Percentiles rank a stretch among this genome's conserved stretches.
These are phyloP conservation scores for Cyrtonyx montezumae DNA, from an alignment of 2,113 vertebrate genomes.

Conservation along the genomic window DNA sequence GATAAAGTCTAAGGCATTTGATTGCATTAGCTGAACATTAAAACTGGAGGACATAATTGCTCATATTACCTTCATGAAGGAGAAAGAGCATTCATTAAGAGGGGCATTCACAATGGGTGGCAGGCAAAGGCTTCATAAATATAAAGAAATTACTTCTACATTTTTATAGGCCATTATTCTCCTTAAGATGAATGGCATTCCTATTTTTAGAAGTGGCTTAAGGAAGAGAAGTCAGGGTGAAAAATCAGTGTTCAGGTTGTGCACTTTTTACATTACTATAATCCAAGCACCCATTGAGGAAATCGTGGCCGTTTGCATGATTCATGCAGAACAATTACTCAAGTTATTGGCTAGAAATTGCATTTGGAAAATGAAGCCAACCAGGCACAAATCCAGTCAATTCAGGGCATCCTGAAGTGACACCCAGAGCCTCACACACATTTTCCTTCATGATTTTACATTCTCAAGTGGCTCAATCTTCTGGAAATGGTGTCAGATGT, in stretches of 20 bases:
- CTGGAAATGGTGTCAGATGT: not conserved
- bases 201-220: not conserved
- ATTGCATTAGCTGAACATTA: not conserved
- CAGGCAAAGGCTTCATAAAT: not conserved
- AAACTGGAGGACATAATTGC: not conserved
- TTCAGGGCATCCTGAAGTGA: not conserved
- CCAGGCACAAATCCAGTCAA: not conserved
- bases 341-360: not conserved
- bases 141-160: not conserved
- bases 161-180: not conserved
- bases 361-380: not conserved
- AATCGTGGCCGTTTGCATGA: not conserved
- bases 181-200: not conserved
- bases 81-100: not conserved
- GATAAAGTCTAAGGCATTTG: not conserved
- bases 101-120: not conserved
- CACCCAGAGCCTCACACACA: fast-evolving
- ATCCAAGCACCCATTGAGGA: not conserved
- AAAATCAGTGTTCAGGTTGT: not conserved
- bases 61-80: not conserved
- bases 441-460: not conserved
- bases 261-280: not conserved
- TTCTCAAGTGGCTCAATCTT: not conserved
- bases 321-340: not conserved
- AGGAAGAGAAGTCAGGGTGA: not conserved